These are phyloP conservation scores for Malurus leucopterus DNA, from an alignment of 2,797 vertebrate species.

Conservation along the genomic window DNA sequence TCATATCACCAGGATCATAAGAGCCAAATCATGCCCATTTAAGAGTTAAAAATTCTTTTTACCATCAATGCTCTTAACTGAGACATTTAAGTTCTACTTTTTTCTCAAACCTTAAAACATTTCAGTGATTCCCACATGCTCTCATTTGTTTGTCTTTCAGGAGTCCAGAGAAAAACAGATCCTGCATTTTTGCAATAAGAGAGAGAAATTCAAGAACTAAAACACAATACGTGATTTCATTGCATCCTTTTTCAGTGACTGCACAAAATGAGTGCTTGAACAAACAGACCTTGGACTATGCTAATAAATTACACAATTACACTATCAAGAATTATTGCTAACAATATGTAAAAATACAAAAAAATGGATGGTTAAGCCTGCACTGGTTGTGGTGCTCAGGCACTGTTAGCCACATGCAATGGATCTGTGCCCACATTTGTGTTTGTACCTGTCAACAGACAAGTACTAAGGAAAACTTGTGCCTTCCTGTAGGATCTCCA, in stretches of 20 bases:
- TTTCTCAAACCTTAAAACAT: background rate
- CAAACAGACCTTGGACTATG: background rate
- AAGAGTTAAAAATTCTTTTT: too few relatives aligned
- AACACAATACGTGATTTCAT: background rate
- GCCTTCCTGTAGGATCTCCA: background rate
- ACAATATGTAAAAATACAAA: background rate
- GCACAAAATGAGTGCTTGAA: background rate
- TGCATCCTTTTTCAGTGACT: background rate
- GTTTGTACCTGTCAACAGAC: background rate
- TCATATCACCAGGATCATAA: background rate
- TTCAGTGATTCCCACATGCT: background rate
- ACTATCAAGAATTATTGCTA: background rate
- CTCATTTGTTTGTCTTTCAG: background rate
- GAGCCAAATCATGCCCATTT: background rate
- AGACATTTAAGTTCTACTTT: background rate
- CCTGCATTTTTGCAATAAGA: background rate
- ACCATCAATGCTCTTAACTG: background rate
- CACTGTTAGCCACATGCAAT: accelerated
- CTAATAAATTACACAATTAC: background rate
- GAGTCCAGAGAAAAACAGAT: background rate
- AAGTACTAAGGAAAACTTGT: background rate
- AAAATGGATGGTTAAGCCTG: background rate
- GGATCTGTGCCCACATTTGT: accelerated
- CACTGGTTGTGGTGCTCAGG: background rate
- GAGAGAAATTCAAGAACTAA: background rate